Conservation (phyloP, 2,797 vertebrate species). For the Phalloptychus januarius region DNA sequence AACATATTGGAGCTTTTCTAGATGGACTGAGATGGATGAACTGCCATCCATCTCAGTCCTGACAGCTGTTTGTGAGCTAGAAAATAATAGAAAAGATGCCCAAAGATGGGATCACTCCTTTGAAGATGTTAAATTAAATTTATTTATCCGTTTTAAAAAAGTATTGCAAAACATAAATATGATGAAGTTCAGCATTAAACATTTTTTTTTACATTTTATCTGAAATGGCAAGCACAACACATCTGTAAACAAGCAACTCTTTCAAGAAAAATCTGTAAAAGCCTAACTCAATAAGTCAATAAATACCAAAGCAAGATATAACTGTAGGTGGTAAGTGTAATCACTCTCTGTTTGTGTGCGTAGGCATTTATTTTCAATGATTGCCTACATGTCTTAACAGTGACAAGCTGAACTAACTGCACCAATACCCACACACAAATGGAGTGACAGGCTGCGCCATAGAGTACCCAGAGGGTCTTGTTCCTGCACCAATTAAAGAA, state of each 20-base stretch:
- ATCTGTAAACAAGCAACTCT: not conserved
- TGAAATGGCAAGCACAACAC: not conserved
- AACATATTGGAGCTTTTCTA: not conserved
- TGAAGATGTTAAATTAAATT: not conserved
- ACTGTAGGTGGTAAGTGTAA: conserved; percentile 20
- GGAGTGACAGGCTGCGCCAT: conserved; percentile 56
- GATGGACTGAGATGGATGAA: not conserved
- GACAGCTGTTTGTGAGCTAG: conserved; percentile 1
- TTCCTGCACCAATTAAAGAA: conserved; percentile 71
- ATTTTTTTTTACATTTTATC: not conserved
- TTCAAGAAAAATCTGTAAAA: conserved; percentile 14
- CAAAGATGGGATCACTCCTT: not conserved
- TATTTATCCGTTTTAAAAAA: not conserved
- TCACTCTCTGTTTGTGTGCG: conserved; percentile 14
- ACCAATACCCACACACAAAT: conserved; percentile 50
- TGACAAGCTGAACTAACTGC: conserved; percentile 63
- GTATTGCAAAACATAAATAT: not conserved
- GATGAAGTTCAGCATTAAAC: not conserved
- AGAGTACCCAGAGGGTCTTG: conserved; percentile 55
- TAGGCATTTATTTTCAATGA: conserved; percentile 43
- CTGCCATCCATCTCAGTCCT: too few relatives aligned
- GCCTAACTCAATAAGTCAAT: conserved; percentile 25
- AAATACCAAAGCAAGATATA: conserved; percentile 16
- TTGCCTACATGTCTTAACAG: conserved; percentile 43
- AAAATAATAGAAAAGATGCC: not conserved